Base-by-base conservation (phyloP, 2,888 invertebrate genomes). In the Ashinkailepas kermadecensis region DNA sequence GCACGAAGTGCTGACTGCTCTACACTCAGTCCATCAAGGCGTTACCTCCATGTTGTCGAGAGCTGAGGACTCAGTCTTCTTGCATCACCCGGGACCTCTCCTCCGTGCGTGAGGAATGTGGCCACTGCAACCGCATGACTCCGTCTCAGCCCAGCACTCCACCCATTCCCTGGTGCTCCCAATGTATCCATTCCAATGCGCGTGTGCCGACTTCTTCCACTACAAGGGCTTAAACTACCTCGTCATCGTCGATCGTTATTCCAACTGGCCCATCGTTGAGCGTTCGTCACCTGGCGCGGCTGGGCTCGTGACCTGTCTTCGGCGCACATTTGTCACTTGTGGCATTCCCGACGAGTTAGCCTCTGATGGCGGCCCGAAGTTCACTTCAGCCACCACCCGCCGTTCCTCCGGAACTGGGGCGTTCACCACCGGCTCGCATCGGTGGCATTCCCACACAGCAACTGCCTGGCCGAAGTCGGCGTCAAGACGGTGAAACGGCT, bases 111-210 rank as follows among this genome's bases (percentile, higher is more conserved):
- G n/a, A 13, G 13, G 23, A 56, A 56, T 83, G 83, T 58, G 54
- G 23, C 18, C 65, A 21, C 8, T 82, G 81, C 78, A 78, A 65
- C 58, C 21, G 81, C 56, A 82, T 81, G 81, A 57, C 81, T 54
- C 81, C 82, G 18, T 80, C 81, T 3, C 83, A 81, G 56, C 83
- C 82, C 8, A 81, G 67, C 78, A 81, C 82, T 21, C 78, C 82
- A 39, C 82, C 83, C 12, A 82, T 65, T 11, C 81, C 81, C 81
- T 67, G 1, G 58, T 74, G 6, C 12, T 18, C 8, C 78, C 82
- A 21, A 39, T 54, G 4, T 81, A 82, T 78, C 81, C 80, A n/a
- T 82, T 81, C 65, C 81, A 82, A 78, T 80, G 70, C n/a, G 39
- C 62, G 10, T 57, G 58, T 18, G 79, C 81, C 8, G 80, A 81